Percentiles rank a stretch among this genome's conserved stretches.
Evolutionary conservation across 2,888 invertebrate species (phyloP).

Genomic region (Drosophila austrosaltans): DNA sequence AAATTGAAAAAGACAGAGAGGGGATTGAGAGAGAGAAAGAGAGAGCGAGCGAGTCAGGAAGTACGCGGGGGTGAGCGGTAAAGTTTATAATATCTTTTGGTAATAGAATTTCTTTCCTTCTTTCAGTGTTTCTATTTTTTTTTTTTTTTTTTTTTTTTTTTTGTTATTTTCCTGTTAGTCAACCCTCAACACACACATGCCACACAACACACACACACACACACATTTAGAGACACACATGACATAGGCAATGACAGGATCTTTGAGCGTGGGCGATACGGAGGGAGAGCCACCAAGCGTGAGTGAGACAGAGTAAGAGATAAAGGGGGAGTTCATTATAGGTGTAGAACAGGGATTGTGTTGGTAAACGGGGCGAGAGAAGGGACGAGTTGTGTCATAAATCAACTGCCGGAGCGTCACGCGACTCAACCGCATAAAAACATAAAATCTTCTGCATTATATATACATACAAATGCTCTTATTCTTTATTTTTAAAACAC

Average conservation of each 20-base stretch:
- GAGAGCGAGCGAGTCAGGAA: not conserved
- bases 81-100: slow-evolving; percentile 16
- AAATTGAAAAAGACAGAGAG: slow-evolving; percentile 33
- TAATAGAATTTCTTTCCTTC: slow-evolving; percentile 1
- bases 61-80: slow-evolving; percentile 3
- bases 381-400: slow-evolving; percentile 61
- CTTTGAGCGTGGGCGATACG: slow-evolving; percentile 10
- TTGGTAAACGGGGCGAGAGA: not conserved
- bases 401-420: slow-evolving; percentile 61
- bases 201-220: slow-evolving; percentile 23
- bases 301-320: slow-evolving; percentile 31
- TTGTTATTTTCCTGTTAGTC: slow-evolving; percentile 6
- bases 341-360: slow-evolving; percentile 16
- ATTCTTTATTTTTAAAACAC: slow-evolving; percentile 62
- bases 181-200: slow-evolving; percentile 29
- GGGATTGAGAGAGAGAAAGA: not conserved
- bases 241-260: slow-evolving; percentile 3
- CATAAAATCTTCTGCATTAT: slow-evolving; percentile 46
- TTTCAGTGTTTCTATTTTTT: not conserved
- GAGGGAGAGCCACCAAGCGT: slow-evolving; percentile 10
- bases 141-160: not conserved
- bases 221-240: not conserved
- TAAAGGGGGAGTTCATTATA: slow-evolving; percentile 23
- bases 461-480: slow-evolving; percentile 34
- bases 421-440: slow-evolving; percentile 63